Evolutionary conservation across 2,888 invertebrate genomes (phyloP).

Genomic region (Rambutsinella grinnellia): DNA sequence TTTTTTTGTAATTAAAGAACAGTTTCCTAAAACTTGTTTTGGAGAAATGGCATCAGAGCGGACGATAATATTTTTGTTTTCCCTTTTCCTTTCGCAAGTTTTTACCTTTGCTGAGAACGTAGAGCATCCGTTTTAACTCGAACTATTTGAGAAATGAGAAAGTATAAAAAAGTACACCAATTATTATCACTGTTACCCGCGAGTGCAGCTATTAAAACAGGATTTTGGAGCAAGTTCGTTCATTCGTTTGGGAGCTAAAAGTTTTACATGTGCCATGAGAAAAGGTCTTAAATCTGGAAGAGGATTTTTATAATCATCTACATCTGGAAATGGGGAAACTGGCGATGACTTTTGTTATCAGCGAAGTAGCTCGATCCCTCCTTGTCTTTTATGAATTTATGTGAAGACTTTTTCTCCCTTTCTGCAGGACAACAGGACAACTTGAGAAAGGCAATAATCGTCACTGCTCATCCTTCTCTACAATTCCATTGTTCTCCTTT

Average conservation of each 20-base stretch:
- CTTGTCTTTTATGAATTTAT: constrained; percentile 39
- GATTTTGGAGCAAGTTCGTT: too few relatives aligned
- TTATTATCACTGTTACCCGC: constrained; percentile 29
- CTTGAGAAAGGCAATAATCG: constrained; percentile 36
- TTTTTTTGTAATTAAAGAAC: constrained; percentile 33
- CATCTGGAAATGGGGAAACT: not conserved
- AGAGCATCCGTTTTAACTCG: not conserved
- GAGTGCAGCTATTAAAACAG: not conserved
- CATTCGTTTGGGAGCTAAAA: too few relatives aligned
- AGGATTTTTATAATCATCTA: too few relatives aligned
- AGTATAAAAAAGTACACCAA: not conserved
- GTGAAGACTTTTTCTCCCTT: constrained; percentile 12
- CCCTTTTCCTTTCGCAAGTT: too few relatives aligned
- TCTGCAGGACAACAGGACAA: constrained; percentile 2
- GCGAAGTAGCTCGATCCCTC: not conserved
- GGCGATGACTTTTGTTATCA: constrained; percentile 22
- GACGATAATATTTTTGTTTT: too few relatives aligned
- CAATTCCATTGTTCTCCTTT: constrained; percentile 3
- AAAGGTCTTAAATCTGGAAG: not conserved
- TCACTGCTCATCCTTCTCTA: not conserved
- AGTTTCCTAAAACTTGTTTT: not conserved
- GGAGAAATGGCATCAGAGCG: not conserved
- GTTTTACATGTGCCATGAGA: not conserved
- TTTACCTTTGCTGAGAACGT: too few relatives aligned
- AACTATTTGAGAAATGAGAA: not conserved